A percentile compares a stretch with the other conserved stretches of the same genome.
These are phyloP conservation scores for Periophthalmodon schlosseri DNA, from an alignment of 2,113 vertebrate species.

Conservation along the genomic window DNA sequence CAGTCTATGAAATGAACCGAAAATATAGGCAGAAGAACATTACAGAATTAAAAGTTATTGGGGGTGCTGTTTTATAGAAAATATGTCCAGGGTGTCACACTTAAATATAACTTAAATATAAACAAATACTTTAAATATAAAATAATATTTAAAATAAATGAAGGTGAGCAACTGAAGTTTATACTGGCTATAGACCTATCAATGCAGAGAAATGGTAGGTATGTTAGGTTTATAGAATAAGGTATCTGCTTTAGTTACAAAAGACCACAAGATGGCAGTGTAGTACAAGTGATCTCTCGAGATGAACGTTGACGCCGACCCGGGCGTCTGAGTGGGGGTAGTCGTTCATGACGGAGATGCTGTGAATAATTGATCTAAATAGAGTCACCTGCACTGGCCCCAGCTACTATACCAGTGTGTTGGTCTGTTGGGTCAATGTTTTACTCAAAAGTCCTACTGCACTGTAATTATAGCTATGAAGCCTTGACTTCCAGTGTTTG, in stretches of 20 bases:
- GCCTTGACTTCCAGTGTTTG: slow-evolving; percentile 2
- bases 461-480: background rate
- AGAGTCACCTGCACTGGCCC: slow-evolving; percentile 43
- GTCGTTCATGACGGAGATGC: slow-evolving; percentile 56
- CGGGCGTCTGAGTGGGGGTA: slow-evolving; percentile 33
- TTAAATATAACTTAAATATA: too few relatives aligned
- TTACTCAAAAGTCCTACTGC: background rate
- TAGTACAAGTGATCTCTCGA: background rate
- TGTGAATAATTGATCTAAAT: slow-evolving; percentile 67
- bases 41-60: too few relatives aligned
- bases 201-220: background rate
- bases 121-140: too few relatives aligned
- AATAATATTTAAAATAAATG: too few relatives aligned
- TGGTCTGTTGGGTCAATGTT: background rate
- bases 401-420: slow-evolving; percentile 11
- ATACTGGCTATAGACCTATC: background rate
- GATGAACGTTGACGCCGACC: slow-evolving; percentile 39
- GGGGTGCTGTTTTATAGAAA: too few relatives aligned
- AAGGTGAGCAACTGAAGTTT: too few relatives aligned
- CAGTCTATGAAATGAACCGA: too few relatives aligned
- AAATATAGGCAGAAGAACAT: too few relatives aligned
- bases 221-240: background rate
- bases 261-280: slow-evolving; percentile 51
- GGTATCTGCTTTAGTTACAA: background rate
- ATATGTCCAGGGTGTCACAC: too few relatives aligned